A percentile compares a stretch with the other conserved stretches of the same genome.
phyloP scores from a whole-genome alignment of 2,113 vertebrate species.

The Oenanthe oenanthe region DNA sequence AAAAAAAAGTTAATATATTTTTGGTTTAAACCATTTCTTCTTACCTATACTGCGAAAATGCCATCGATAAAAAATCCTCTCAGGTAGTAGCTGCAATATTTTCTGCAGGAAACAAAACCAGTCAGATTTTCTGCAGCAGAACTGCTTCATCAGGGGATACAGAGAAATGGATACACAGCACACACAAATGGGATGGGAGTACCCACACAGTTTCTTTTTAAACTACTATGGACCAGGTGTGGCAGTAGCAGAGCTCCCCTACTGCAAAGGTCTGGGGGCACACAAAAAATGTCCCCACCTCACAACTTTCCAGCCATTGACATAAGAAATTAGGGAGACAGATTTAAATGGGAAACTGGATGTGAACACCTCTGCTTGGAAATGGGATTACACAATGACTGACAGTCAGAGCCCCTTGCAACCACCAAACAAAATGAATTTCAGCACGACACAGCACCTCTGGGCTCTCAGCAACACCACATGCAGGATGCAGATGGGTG shows the following conservation, averaged over 20 bases:
- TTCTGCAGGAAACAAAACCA: constrained; percentile 83
- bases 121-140: not conserved
- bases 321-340: not conserved
- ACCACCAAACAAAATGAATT: not conserved
- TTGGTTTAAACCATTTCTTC: constrained; percentile 32
- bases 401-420: not conserved
- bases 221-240: not conserved
- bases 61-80: constrained; percentile 97
- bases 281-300: not conserved
- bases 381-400: not conserved
- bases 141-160: not conserved
- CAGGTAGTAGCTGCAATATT: constrained; percentile 96
- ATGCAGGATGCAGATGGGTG: constrained; percentile 16
- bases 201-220: not conserved
- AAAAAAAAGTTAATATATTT: not conserved
- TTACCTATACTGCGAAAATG: constrained; percentile 99
- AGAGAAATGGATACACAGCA: not conserved
- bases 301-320: not conserved
- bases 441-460: not conserved
- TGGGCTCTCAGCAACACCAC: not conserved
- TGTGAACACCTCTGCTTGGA: not conserved
- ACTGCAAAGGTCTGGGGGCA: too few species aligned
- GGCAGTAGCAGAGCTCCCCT: not conserved
- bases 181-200: not conserved
- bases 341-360: not conserved